phyloP scores from a whole-genome alignment of 2,797 vertebrate species.

The Cuniculus paca region DNA sequence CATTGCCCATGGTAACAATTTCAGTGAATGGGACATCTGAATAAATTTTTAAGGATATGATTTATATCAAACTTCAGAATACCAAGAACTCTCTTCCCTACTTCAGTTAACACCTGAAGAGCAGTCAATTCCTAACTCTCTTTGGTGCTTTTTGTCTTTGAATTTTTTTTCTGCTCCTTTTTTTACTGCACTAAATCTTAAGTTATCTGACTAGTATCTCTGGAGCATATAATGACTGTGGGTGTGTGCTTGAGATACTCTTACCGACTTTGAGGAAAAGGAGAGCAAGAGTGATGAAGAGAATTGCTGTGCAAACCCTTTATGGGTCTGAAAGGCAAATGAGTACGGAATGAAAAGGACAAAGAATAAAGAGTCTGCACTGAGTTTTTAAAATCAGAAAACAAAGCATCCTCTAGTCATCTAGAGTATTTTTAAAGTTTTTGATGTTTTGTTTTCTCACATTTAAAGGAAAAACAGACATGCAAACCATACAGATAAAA shows the following conservation, averaged over 20 bases:
- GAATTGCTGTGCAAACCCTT: slow-evolving; percentile 67
- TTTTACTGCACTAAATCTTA: slow-evolving; percentile 68
- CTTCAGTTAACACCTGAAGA: background rate
- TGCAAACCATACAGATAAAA: background rate
- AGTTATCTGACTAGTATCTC: slow-evolving; percentile 59
- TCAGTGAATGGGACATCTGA: background rate
- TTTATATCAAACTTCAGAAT: background rate
- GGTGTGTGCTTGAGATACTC: slow-evolving; percentile 54
- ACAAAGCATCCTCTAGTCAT: slow-evolving; percentile 52
- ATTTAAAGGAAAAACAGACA: slow-evolving; percentile 47
- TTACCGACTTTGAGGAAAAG: slow-evolving; percentile 55
- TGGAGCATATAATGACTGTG: slow-evolving; percentile 50
- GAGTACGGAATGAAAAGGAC: background rate
- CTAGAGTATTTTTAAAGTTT: background rate
- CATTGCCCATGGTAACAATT: background rate
- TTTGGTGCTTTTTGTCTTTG: background rate
- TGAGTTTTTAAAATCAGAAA: slow-evolving; percentile 63
- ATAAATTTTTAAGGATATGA: slow-evolving; percentile 4
- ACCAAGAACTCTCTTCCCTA: background rate
- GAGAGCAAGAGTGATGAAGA: slow-evolving; percentile 26
- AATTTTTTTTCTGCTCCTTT: slow-evolving; percentile 51
- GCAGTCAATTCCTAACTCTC: background rate
- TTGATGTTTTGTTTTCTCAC: background rate
- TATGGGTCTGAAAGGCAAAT: slow-evolving; percentile 19
- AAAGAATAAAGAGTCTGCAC: background rate